Conservation (phyloP, 2,888 invertebrate species). For the Adelognathus sp. region DNA sequence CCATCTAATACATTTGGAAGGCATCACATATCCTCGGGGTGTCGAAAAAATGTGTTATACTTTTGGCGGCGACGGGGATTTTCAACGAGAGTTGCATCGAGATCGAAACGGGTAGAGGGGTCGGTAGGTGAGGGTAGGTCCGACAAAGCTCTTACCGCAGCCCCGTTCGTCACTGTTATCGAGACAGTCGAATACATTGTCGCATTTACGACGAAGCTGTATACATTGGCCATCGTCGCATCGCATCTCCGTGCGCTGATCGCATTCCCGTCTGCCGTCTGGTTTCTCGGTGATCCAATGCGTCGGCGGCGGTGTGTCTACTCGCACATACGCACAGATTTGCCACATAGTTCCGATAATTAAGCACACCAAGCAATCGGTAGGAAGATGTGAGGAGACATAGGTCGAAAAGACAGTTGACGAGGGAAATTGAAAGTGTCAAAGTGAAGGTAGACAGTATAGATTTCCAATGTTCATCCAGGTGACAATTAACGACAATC, state of each 20-base stretch:
- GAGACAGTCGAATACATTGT: conserved; percentile 84
- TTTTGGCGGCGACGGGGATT: neutral
- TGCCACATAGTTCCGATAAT: conserved; percentile 49
- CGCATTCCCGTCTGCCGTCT: conserved; percentile 64
- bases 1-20: no score
- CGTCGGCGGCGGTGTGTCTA: conserved; percentile 60
- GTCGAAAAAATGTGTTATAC: neutral
- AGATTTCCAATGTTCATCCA: neutral
- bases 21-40: neutral
- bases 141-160: conserved; percentile 81
- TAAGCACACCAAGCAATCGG: conserved; percentile 56
- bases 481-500: no score
- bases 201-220: conserved; percentile 84
- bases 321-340: conserved; percentile 64
- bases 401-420: neutral
- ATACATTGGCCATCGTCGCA: conserved; percentile 85
- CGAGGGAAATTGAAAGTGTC: neutral
- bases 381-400: conserved; percentile 8
- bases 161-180: conserved; percentile 86
- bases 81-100: neutral
- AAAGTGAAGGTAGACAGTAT: neutral
- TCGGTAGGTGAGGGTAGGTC: neutral
- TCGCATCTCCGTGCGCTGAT: conserved; percentile 80
- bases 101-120: neutral
- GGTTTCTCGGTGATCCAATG: conserved; percentile 58